A percentile compares a stretch with the other conserved stretches of the same genome.
phyloP scores from a whole-genome alignment of 2,797 vertebrate species.

The Toxotes lorentzi region DNA sequence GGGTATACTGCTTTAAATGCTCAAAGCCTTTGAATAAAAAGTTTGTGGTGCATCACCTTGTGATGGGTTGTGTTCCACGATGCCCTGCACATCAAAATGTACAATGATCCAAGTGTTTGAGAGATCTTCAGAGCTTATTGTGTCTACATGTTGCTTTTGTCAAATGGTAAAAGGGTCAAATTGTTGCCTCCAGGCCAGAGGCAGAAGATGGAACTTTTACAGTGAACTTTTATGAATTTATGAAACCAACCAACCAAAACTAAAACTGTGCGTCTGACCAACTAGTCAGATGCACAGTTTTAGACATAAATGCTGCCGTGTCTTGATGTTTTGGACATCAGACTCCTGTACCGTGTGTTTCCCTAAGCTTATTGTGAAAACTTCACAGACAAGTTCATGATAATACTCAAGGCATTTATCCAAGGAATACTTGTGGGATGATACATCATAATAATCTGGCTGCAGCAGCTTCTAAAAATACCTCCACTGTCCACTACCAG shows the following conservation, averaged over 20 bases:
- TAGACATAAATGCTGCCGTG: too few relatives aligned
- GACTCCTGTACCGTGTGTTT: constrained; percentile 1
- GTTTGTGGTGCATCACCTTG: constrained; percentile 3
- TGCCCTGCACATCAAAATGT: neutral
- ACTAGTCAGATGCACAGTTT: neutral
- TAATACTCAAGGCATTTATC: constrained; percentile 49
- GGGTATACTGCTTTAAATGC: neutral
- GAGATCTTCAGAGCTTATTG: neutral
- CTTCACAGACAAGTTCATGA: constrained; percentile 35
- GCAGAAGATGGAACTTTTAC: neutral
- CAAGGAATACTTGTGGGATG: constrained; percentile 63
- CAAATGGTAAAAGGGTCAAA: neutral
- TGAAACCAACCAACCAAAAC: neutral
- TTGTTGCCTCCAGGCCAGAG: too few relatives aligned
- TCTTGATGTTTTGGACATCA: neutral
- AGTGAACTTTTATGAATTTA: constrained; percentile 2
- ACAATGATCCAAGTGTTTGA: neutral
- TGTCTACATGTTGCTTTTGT: neutral
- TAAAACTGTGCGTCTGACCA: too few relatives aligned
- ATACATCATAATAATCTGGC: constrained; percentile 73
- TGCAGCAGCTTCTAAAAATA: constrained; percentile 79
- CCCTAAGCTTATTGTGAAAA: neutral
- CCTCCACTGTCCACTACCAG: constrained; percentile 63
- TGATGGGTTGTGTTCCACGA: neutral
- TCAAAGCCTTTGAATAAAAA: constrained; percentile 10